phyloP scores from a whole-genome alignment of 2,797 vertebrate genomes.

The Malacoctenus gilli region DNA sequence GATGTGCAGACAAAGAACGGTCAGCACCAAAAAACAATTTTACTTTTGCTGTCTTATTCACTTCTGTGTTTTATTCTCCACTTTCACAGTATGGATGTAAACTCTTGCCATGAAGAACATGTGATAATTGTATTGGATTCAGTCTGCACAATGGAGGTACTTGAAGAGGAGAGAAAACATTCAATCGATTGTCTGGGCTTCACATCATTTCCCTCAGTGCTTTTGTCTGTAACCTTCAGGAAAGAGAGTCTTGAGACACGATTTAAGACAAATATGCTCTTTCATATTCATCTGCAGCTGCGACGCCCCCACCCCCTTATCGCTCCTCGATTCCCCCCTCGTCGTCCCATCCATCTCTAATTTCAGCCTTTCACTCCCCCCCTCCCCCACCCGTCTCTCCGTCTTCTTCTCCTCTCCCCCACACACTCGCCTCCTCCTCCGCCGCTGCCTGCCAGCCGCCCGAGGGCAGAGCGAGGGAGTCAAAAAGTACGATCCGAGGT shows the following conservation, averaged over 20 bases:
- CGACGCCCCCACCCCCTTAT: conserved; percentile 9
- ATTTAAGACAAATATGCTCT: conserved; percentile 36
- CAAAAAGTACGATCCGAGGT: conserved; percentile 28
- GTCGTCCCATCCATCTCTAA: conserved; percentile 38
- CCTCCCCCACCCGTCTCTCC: conserved; percentile 3
- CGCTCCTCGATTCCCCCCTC: conserved; percentile 22
- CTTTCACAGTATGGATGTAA: not conserved
- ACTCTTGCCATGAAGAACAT: not conserved
- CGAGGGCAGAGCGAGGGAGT: conserved; percentile 28
- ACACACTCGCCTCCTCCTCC: not conserved
- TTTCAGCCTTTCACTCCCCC: conserved; percentile 18
- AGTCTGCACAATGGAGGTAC: conserved; percentile 11
- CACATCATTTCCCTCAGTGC: conserved; percentile 3
- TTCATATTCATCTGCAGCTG: conserved; percentile 34
- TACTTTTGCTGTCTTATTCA: too few species aligned
- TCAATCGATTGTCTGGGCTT: conserved; percentile 6
- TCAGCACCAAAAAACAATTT: too few species aligned
- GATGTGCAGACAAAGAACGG: too few species aligned
- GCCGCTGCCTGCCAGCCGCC: conserved; percentile 18
- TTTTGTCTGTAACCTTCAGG: conserved; percentile 38
- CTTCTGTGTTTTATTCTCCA: too few species aligned
- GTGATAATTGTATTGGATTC: conserved; percentile 4
- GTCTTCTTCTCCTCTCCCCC: not conserved
- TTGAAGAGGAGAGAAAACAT: not conserved
- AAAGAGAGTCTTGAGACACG: conserved; percentile 15